Percentiles rank a stretch among this genome's conserved stretches.
These are phyloP conservation scores for Coelinius sp. DNA, from an alignment of 2,888 invertebrate species.

Conservation along the genomic window DNA sequence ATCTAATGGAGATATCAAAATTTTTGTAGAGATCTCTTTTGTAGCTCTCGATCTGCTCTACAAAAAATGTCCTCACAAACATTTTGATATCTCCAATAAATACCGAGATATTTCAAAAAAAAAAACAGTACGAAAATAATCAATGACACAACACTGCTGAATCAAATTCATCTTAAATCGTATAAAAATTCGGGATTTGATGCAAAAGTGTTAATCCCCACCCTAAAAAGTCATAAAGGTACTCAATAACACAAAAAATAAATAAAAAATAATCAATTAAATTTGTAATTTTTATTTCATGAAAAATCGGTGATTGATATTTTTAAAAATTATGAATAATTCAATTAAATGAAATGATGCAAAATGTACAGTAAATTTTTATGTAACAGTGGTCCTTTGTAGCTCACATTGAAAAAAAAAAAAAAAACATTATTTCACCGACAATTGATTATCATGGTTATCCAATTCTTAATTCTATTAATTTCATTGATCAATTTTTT, in stretches of 20 bases:
- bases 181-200: slow-evolving; percentile 63
- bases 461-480: slow-evolving; percentile 36
- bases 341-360: slow-evolving; percentile 38
- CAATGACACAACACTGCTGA: slow-evolving; percentile 59
- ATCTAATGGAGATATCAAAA: background rate
- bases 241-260: background rate
- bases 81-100: background rate
- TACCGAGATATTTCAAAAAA: background rate
- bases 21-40: background rate
- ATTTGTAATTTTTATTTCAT: slow-evolving; percentile 15
- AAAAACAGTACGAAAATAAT: background rate
- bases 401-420: slow-evolving; percentile 40
- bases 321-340: background rate
- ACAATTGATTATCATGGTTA: slow-evolving; percentile 32
- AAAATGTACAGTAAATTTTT: slow-evolving; percentile 32
- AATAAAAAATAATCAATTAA: slow-evolving; percentile 6
- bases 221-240: background rate
- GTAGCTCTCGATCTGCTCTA: background rate
- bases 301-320: slow-evolving; percentile 37
- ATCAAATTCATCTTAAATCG: slow-evolving; percentile 31
- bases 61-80: background rate
- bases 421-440: slow-evolving; percentile 27
- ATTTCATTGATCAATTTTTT: slow-evolving; percentile 12
- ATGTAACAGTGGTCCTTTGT: slow-evolving; percentile 47
- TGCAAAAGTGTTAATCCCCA: slow-evolving; percentile 61